phyloP scores from a whole-genome alignment of 2,113 vertebrate species.

The Amblyornis subalaris region DNA sequence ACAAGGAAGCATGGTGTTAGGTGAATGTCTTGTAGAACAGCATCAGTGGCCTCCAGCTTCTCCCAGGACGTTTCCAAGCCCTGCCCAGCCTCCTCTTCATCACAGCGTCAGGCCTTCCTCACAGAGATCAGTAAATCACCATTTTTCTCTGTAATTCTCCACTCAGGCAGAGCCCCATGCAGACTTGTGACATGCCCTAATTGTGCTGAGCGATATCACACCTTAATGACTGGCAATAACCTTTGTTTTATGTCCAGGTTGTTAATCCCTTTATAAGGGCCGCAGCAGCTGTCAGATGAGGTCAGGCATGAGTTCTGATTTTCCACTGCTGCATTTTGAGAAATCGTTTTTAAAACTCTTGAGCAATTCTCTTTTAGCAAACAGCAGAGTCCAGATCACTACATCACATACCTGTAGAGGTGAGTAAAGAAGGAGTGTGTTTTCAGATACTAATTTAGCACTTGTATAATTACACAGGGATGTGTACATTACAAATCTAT shows the following conservation, averaged over 20 bases:
- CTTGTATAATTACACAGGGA: not conserved
- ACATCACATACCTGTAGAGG: not conserved
- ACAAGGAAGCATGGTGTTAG: not conserved
- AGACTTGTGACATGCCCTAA: constrained; percentile 16
- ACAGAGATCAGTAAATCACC: not conserved
- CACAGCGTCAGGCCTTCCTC: not conserved
- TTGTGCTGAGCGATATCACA: not conserved
- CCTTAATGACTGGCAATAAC: constrained; percentile 37
- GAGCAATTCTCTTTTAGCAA: not conserved
- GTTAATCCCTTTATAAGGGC: constrained; percentile 56
- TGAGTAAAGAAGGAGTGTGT: not conserved
- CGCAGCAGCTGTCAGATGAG: not conserved
- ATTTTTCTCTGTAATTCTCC: constrained; percentile 20
- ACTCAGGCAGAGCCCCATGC: not conserved
- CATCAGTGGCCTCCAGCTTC: not conserved
- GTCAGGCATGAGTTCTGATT: constrained; percentile 33
- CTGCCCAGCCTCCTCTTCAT: not conserved
- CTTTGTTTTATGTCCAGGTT: constrained; percentile 25
- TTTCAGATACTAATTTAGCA: not conserved
- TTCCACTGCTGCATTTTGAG: not conserved
- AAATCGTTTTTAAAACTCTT: not conserved
- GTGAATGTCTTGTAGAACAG: not conserved
- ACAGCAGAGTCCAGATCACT: not conserved
- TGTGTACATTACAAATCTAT: not conserved
- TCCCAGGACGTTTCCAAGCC: not conserved